A percentile compares a stretch with the other conserved stretches of the same genome.
Conservation (phyloP, 2,888 invertebrate species). For the Cataglyphis cursor region DNA sequence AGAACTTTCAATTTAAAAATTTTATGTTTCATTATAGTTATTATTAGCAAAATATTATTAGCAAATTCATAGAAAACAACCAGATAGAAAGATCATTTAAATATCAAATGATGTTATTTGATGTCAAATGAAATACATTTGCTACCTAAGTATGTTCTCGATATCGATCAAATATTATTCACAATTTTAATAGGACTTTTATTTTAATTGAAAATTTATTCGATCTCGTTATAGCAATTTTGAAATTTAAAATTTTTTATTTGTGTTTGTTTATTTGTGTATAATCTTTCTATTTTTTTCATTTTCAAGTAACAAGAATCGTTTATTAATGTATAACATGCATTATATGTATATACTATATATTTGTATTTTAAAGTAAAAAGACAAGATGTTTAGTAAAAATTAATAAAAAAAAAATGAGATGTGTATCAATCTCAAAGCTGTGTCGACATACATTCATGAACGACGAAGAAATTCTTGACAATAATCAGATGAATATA, state of each 20-base stretch:
- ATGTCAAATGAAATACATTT: not conserved
- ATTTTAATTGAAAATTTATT: not conserved
- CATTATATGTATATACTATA: too few species aligned
- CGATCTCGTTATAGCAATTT: slow-evolving; percentile 10
- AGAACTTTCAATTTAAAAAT: not conserved
- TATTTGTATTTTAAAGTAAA: not conserved
- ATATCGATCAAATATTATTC: not conserved
- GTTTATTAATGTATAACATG: not conserved
- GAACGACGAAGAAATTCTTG: not conserved
- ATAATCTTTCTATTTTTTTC: not conserved
- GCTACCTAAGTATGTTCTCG: not conserved
- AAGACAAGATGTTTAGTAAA: not conserved
- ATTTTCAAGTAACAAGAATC: not conserved
- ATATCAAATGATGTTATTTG: not conserved
- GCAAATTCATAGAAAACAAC: not conserved
- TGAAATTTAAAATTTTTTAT: not conserved
- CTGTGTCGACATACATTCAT: not conserved
- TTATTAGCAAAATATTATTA: not conserved
- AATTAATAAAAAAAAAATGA: not conserved
- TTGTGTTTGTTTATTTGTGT: too few species aligned
- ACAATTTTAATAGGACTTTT: not conserved
- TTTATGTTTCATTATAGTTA: not conserved
- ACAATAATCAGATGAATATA: not conserved
- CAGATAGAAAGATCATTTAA: not conserved
- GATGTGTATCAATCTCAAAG: not conserved